These are phyloP conservation scores for Halcyon senegalensis DNA, from an alignment of 2,113 vertebrate species.

Conservation along the genomic window DNA sequence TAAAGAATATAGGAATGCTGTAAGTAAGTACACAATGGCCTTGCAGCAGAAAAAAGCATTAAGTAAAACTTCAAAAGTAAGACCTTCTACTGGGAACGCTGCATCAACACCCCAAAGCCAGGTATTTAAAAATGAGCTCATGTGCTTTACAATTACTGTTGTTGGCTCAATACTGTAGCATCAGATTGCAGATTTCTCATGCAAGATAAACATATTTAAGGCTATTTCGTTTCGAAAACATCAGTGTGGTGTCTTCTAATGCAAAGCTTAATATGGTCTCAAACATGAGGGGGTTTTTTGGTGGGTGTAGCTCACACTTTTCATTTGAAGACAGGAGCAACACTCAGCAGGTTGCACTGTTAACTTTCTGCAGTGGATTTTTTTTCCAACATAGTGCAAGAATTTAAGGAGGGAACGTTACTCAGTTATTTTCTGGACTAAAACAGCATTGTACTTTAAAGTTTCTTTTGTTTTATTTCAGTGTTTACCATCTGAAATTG, in stretches of 20 bases:
- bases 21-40: constrained; percentile 97
- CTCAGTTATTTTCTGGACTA: background rate
- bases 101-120: constrained; percentile 90
- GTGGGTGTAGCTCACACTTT: background rate
- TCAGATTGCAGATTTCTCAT: background rate
- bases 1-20: constrained; percentile 97
- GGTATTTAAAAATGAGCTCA: constrained; percentile 69
- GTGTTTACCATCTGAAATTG: constrained; percentile 97
- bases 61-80: constrained; percentile 97
- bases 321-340: background rate
- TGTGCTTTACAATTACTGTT: background rate
- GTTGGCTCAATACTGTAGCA: background rate
- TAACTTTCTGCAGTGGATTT: background rate
- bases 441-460: background rate
- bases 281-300: background rate
- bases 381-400: background rate
- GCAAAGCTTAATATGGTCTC: background rate
- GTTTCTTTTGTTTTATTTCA: constrained; percentile 51
- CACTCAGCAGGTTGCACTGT: background rate
- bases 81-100: constrained; percentile 90
- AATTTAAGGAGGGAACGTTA: background rate
- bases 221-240: background rate
- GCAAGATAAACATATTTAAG: background rate
- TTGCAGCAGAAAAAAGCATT: constrained; percentile 97
- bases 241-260: background rate